Conservation (phyloP, 2,113 vertebrate genomes). For the Saccopteryx leptura region DNA sequence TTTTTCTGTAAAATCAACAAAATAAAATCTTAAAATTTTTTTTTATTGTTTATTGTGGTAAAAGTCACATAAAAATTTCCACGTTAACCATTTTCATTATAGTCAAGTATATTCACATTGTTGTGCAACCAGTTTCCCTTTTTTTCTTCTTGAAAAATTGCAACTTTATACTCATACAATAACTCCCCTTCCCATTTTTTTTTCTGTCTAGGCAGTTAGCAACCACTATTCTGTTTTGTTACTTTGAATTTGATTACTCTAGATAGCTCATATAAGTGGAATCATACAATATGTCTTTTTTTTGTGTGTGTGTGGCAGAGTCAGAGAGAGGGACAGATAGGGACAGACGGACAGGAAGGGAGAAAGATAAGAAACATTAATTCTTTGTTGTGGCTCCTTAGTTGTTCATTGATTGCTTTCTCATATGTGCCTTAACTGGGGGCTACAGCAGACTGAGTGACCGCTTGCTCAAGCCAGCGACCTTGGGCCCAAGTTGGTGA, state of each 20-base stretch:
- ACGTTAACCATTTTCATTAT: background rate
- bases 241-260: background rate
- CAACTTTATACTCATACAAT: background rate
- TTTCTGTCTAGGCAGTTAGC: background rate
- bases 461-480: too few species aligned
- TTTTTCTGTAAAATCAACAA: too few species aligned
- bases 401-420: too few species aligned
- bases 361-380: too few species aligned
- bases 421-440: too few species aligned
- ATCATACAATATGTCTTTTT: background rate
- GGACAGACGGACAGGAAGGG: too few species aligned
- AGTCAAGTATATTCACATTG: background rate
- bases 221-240: background rate
- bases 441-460: too few species aligned
- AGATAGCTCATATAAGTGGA: background rate
- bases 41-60: background rate
- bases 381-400: too few species aligned
- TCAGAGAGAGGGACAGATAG: too few species aligned
- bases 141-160: constrained; percentile 16
- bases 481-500: too few species aligned
- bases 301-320: too few species aligned
- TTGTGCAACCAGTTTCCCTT: background rate
- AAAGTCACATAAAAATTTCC: constrained; percentile 17
- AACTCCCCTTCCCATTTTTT: background rate
- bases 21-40: too few species aligned